Conservation (phyloP, 2,888 invertebrate species). For the Calameuta filiformis region DNA sequence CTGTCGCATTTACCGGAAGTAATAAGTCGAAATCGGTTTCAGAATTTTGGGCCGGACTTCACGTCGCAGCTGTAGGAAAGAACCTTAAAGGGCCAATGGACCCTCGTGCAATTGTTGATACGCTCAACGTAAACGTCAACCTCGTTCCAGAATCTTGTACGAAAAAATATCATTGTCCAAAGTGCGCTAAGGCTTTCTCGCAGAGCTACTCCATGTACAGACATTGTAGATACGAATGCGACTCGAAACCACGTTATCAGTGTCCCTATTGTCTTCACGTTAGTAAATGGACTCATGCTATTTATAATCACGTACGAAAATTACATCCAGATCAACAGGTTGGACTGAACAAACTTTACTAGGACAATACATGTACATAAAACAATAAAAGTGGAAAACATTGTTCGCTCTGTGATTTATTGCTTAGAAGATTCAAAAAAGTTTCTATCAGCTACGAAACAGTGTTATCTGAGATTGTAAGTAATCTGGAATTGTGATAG, state of each 20-base stretch:
- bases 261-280: slow-evolving; percentile 60
- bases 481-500: too few species aligned
- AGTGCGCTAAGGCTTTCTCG: slow-evolving; percentile 55
- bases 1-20: too few species aligned
- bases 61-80: neutral
- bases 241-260: slow-evolving; percentile 55
- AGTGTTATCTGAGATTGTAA: too few species aligned
- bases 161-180: slow-evolving; percentile 48
- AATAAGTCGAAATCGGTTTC: slow-evolving; percentile 35
- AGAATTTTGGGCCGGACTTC: slow-evolving; percentile 33
- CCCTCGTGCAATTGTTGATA: too few species aligned
- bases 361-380: neutral
- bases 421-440: too few species aligned
- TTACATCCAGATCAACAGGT: slow-evolving; percentile 50
- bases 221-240: slow-evolving; percentile 64
- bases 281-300: slow-evolving; percentile 59
- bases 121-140: neutral
- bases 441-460: too few species aligned
- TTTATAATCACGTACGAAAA: slow-evolving; percentile 58
- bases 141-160: neutral
- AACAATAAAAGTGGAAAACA: too few species aligned
- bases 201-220: slow-evolving; percentile 60
- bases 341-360: slow-evolving; percentile 50
- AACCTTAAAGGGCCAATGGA: neutral
- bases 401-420: too few species aligned